Evolutionary conservation across 2,113 vertebrate genomes (phyloP).

Genomic region (Peromyscus californicus): DNA sequence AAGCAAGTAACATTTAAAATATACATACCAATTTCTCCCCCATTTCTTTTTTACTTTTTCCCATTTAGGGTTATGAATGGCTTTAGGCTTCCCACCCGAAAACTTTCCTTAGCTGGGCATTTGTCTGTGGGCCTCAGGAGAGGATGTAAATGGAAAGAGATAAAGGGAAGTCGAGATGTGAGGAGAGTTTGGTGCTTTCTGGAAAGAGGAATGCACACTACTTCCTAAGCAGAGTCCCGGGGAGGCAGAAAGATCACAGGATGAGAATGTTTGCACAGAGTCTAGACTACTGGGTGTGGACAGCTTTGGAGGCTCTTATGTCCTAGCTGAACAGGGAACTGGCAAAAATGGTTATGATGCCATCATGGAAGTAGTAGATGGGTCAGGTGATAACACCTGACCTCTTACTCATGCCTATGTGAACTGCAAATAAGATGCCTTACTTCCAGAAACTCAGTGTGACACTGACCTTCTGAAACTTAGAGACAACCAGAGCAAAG

Average conservation of each 20-base stretch:
- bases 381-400: background rate
- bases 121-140: background rate
- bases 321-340: background rate
- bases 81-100: background rate
- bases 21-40: background rate
- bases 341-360: background rate
- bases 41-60: background rate
- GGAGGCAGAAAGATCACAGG: conserved; percentile 9
- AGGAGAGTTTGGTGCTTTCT: background rate
- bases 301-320: background rate
- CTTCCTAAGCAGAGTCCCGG: background rate
- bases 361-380: background rate
- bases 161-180: background rate
- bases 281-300: background rate
- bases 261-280: background rate
- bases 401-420: background rate
- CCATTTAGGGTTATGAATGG: background rate
- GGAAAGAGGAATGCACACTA: background rate
- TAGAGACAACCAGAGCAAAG: background rate
- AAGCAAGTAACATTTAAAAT: background rate
- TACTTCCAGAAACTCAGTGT: background rate
- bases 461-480: background rate
- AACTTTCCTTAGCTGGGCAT: background rate
- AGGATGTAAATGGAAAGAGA: background rate
- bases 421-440: background rate